These are phyloP conservation scores for Dryas iulia DNA, from an alignment of 1,140 invertebrate genomes.

Conservation along the genomic window DNA sequence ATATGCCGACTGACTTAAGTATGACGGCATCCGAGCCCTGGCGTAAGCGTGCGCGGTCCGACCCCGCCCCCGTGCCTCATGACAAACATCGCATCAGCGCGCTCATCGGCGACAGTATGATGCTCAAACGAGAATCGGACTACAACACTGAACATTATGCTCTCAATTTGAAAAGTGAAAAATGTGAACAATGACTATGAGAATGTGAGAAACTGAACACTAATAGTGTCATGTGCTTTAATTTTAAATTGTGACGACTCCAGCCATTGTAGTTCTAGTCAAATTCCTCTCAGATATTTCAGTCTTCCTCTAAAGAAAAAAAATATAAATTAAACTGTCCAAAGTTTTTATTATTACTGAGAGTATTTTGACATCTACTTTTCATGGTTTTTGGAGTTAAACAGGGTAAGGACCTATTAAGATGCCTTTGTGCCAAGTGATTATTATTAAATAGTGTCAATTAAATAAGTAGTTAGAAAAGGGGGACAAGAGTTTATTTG, in stretches of 20 bases:
- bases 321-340: conserved; percentile 37
- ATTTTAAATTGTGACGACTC: conserved; percentile 49
- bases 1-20: conserved; percentile 84
- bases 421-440: conserved; percentile 79
- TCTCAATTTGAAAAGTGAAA: conserved; percentile 78
- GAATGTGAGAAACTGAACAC: conserved; percentile 40
- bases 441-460: conserved; percentile 78
- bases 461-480: conserved; percentile 74
- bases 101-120: conserved; percentile 75
- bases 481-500: conserved; percentile 69
- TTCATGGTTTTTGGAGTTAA: conserved; percentile 56
- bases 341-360: conserved; percentile 46
- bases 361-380: conserved; percentile 68
- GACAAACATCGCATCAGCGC: conserved; percentile 79
- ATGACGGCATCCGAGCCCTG: conserved; percentile 81
- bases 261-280: conserved; percentile 67
- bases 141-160: conserved; percentile 70
- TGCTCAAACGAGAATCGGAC: conserved; percentile 73
- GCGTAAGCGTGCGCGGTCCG: conserved; percentile 70
- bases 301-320: conserved; percentile 59
- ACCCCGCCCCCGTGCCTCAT: conserved; percentile 50
- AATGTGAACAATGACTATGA: conserved; percentile 76
- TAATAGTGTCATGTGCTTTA: conserved; percentile 47
- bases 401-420: conserved; percentile 77
- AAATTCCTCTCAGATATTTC: conserved; percentile 65